A percentile compares a stretch with the other conserved stretches of the same genome.
These are phyloP conservation scores for Pogona vitticeps DNA, from an alignment of 2,113 vertebrate genomes.

Conservation along the genomic window DNA sequence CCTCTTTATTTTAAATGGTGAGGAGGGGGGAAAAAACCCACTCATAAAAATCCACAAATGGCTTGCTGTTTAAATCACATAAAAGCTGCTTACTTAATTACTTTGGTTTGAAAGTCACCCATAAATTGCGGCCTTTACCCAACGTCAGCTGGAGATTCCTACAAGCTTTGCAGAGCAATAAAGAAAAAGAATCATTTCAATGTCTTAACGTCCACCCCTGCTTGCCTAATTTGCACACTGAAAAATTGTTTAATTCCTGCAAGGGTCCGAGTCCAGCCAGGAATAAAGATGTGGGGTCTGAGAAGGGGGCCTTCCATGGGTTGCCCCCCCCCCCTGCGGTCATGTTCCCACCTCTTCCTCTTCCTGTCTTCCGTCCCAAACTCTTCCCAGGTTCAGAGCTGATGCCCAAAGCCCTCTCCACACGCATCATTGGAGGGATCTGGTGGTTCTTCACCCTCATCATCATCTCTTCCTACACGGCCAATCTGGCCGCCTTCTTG, in stretches of 20 bases:
- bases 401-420: constrained; percentile 98
- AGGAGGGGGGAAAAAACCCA: constrained; percentile 65
- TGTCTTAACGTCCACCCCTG: neutral
- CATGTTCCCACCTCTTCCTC: neutral
- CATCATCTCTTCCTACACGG: constrained; percentile 98
- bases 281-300: neutral
- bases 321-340: neutral
- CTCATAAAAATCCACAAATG: constrained; percentile 74
- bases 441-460: constrained; percentile 99
- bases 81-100: constrained; percentile 79
- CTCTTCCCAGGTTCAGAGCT: constrained; percentile 88
- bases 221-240: constrained; percentile 30
- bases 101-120: constrained; percentile 74
- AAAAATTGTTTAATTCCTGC: neutral
- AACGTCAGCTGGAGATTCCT: constrained; percentile 66
- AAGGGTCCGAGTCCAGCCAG: neutral
- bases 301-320: rapidly evolving
- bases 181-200: neutral
- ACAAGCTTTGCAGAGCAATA: constrained; percentile 22
- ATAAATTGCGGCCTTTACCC: constrained; percentile 64
- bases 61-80: constrained; percentile 78
- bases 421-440: constrained; percentile 97
- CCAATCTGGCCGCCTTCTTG: constrained; percentile 96
- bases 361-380: neutral
- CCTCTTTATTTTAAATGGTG: constrained; percentile 64